Percentiles rank a stretch among this genome's conserved stretches.
Conservation (phyloP, 1,140 invertebrate genomes). For the Penaeus japonicus region DNA sequence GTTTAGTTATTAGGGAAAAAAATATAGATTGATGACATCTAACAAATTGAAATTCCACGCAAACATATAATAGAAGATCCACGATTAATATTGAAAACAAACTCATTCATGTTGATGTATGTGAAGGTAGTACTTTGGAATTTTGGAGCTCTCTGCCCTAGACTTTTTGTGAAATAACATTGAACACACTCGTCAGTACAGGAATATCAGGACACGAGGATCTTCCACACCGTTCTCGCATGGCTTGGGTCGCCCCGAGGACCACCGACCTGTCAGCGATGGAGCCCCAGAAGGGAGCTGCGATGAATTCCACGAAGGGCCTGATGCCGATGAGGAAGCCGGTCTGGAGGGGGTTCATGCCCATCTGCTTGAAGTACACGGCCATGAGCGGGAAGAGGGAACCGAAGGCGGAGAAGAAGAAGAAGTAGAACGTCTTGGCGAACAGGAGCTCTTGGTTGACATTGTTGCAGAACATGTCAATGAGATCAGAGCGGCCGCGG, state of each 20-base stretch:
- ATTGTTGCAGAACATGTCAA: constrained; percentile 83
- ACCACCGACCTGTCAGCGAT: constrained; percentile 83
- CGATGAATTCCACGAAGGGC: constrained; percentile 97
- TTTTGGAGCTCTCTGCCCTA: too few relatives aligned
- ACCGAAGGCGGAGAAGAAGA: constrained; percentile 99
- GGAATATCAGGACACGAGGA: too few relatives aligned
- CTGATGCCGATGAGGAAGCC: constrained; percentile 90
- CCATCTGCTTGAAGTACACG: constrained; percentile 95
- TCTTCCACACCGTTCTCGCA: too few relatives aligned
- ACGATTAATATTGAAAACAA: too few relatives aligned
- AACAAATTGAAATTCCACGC: too few relatives aligned
- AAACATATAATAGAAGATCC: too few relatives aligned
- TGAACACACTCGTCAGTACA: background rate
- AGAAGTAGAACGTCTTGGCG: constrained; percentile 98
- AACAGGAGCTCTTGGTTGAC: constrained; percentile 89
- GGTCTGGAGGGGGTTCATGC: constrained; percentile 95
- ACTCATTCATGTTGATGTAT: too few relatives aligned
- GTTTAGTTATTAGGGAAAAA: too few relatives aligned
- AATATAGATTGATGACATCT: too few relatives aligned
- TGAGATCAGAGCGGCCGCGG: constrained; percentile 80
- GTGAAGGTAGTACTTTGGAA: too few relatives aligned
- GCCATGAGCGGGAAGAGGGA: constrained; percentile 97
- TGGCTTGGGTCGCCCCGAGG: too few relatives aligned
- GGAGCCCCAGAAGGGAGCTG: constrained; percentile 96
- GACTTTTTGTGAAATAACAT: background rate